A percentile compares a stretch with the other conserved stretches of the same genome.
Conservation (phyloP, 2,888 invertebrate genomes). For the Folsomia manolachei region DNA sequence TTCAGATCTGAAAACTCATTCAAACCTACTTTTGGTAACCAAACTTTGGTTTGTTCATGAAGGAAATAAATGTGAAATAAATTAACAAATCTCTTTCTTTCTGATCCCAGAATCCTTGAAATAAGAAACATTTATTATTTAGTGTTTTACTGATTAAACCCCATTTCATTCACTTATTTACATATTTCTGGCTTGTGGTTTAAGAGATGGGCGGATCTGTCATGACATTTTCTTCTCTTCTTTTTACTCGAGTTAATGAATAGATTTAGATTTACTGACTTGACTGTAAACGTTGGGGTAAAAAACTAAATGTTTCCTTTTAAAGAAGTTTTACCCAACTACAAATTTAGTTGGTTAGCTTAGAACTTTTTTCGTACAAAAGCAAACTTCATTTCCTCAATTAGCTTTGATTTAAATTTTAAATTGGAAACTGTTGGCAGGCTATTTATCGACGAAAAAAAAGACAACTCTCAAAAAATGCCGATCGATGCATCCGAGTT, state of each 20-base stretch:
- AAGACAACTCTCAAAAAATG: no score
- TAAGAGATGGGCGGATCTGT: background rate
- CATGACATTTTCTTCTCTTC: background rate
- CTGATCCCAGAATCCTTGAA: background rate
- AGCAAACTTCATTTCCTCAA: background rate
- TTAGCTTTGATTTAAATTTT: background rate
- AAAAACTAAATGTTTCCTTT: conserved; percentile 12
- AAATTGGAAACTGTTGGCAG: conserved; percentile 5
- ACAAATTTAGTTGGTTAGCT: background rate
- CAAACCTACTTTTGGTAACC: no score
- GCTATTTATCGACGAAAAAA: background rate
- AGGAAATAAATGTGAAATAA: conserved; percentile 5
- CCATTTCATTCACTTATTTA: background rate
- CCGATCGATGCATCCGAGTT: no score
- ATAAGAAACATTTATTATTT: no score
- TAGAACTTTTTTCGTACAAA: background rate
- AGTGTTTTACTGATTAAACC: background rate
- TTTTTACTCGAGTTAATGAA: background rate
- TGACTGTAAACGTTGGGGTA: background rate
- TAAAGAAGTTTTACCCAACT: background rate
- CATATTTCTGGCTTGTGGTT: background rate
- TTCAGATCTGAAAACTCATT: no score
- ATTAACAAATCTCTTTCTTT: background rate
- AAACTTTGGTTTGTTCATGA: background rate
- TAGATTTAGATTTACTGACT: conserved; percentile 11